Evolutionary conservation across 2,113 vertebrate genomes (phyloP), one percentile per base, ranked within the genome.

Genomic region (Mesembrinibis cayennensis): DNA sequence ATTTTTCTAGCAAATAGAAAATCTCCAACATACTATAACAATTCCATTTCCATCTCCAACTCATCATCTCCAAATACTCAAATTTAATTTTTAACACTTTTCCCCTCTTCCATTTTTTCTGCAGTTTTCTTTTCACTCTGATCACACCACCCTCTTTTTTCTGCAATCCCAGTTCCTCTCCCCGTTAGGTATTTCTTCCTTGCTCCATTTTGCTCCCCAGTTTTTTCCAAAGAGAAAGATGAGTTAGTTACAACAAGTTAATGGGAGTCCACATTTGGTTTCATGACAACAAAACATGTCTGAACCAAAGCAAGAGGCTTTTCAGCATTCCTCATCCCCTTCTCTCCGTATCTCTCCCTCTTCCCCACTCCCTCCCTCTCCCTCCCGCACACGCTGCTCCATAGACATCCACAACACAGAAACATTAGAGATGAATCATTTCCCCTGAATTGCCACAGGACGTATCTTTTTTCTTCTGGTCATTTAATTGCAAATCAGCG

Each of bases 401-500:
- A 52, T 6, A 84, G 50, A 77, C 65, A 87, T 78, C 80, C 82
- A 89, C 16, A 20, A 66, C 89, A 88, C 40, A 89, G 42, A 61
- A 87, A 93, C 87, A 96, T 93, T 82, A 91, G 95, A 91, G 88
- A 97, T 97, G 89, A 93, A 92, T 94, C 86, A 89, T 95, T 96
- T 95, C 80, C 50, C 34, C 42, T 76, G 56, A 79, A 87, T 83
- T 95, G 82, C 82, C 89, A 93, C 49, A 97, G 95, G 97, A 93
- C 25, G 0, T 81, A 91, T 97, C 70, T 96, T 89, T 89, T 96
- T 96, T 96, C 95, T 96, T 98, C 76, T 97, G 88, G 93, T 98
- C 93, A 97, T 97, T 97, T 98, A 97, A 96, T 93, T 97, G 89
- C 91, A 96, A 97, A 97, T 93, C 93, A 96, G 58, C 21, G 9